A percentile compares a stretch with the other conserved stretches of the same genome.
Conservation (phyloP, 92 coral and sea anemone genomes). For the Chrysogorgia sp. region DNA sequence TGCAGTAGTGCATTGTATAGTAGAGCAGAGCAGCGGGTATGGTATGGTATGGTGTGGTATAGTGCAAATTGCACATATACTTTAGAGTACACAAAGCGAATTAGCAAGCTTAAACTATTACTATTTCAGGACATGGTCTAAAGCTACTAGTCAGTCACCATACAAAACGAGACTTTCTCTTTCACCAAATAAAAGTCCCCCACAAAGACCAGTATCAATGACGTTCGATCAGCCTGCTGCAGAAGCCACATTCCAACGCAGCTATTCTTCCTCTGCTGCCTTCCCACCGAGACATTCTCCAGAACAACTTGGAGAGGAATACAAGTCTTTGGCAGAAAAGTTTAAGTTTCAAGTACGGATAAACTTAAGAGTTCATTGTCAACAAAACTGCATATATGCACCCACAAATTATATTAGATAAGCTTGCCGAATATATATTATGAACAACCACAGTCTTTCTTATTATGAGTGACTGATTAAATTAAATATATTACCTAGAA, state of each 20-base stretch:
- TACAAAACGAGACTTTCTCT: not conserved
- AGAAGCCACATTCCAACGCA: slow-evolving; percentile 8
- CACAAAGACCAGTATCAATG: slow-evolving; percentile 13
- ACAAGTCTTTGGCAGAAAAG: slow-evolving; percentile 16
- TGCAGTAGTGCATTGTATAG: too few species aligned
- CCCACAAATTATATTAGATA: too few species aligned
- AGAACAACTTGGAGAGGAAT: slow-evolving; percentile 1
- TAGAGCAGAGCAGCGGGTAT: too few species aligned
- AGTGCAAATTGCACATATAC: too few species aligned
- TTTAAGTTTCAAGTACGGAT: slow-evolving; percentile 30
- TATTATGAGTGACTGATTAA: too few species aligned
- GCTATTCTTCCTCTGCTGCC: slow-evolving; percentile 32
- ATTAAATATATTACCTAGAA: too few species aligned
- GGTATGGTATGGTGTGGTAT: too few species aligned
- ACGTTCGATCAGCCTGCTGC: not conserved
- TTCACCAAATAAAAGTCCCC: not conserved
- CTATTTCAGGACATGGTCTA: slow-evolving; percentile 38
- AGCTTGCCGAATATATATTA: too few species aligned
- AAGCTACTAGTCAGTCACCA: slow-evolving; percentile 8
- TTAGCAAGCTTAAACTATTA: not conserved
- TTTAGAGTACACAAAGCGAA: too few species aligned
- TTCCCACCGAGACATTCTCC: slow-evolving; percentile 26
- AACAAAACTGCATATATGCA: too few species aligned
- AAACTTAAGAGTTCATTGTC: too few species aligned
- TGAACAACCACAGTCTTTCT: not conserved